A percentile compares a stretch with the other conserved stretches of the same genome.
These are phyloP conservation scores for Caenorhabditis panamensis DNA, from an alignment of 2,888 invertebrate species.

Conservation along the genomic window DNA sequence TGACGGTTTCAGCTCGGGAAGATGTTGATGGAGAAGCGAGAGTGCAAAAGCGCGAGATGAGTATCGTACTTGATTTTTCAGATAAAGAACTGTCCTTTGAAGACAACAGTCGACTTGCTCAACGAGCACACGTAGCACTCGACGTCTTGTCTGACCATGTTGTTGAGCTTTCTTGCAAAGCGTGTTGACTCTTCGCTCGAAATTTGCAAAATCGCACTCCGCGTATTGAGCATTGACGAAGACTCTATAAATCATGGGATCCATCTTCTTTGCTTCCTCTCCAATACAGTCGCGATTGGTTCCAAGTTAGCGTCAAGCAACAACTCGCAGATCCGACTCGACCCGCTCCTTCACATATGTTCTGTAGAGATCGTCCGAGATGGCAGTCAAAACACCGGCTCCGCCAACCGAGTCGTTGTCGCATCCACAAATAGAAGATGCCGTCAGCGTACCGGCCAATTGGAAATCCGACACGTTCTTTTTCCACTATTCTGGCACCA, in stretches of 20 bases:
- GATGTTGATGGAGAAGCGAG: conserved; percentile 98
- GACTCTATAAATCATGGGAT: conserved; percentile 94
- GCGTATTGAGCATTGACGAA: conserved; percentile 85
- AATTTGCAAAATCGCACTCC: conserved; percentile 84
- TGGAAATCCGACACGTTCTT: no score
- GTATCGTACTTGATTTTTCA: conserved; percentile 93
- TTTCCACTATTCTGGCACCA: no score
- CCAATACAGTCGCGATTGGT: conserved; percentile 91
- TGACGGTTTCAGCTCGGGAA: conserved; percentile 99
- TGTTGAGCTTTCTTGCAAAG: conserved; percentile 93
- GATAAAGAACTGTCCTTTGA: conserved; percentile 97
- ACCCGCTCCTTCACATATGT: conserved; percentile 86
- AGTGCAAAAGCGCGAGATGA: conserved; percentile 96
- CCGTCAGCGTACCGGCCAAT: no score
- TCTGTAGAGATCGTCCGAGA: conserved; percentile 94
- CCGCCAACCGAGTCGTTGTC: conserved; percentile 99
- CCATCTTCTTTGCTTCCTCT: conserved; percentile 92
- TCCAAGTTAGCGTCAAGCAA: conserved; percentile 96
- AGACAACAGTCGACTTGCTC: conserved; percentile 91
- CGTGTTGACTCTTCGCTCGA: conserved; percentile 88
- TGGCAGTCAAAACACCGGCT: conserved; percentile 95
- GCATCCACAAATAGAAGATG: no score
- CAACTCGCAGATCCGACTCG: conserved; percentile 87
- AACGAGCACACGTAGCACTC: conserved; percentile 97
- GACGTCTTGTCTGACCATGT: conserved; percentile 89